Base-by-base conservation (phyloP, 1,140 invertebrate species). In the Temnothorax longispinosus region DNA sequence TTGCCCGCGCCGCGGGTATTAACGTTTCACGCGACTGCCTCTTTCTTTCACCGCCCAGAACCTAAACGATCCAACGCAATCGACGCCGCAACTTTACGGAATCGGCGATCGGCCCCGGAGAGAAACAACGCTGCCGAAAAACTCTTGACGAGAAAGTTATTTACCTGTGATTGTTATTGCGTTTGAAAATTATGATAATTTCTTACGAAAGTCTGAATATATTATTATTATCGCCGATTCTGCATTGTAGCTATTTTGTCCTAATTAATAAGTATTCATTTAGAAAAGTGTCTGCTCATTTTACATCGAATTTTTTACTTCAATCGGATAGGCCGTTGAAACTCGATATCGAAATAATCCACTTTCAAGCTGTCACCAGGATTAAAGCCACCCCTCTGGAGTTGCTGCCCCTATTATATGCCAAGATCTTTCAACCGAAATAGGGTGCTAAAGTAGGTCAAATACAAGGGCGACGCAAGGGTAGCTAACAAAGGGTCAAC, bases 401-500 rank as follows among this genome's bases (percentile, higher is more conserved):
- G 65, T n/a, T 35, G 54, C 58, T 60, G 50, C 69, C 54, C 54
- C 38, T 50, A 38, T 84, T 75, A 62, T 47, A 50, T 18, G 69
- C 69, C 69, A 54, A 75, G 69, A 84, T 75, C 80, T 84, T 74
- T 62, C 69, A 75, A n/a, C 54, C 44, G 27, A 75, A 84, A 84
- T 84, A 84, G 69, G 69, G 54, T 74, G 41, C n/a, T 27, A 35
- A 84, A 84, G 69, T 84, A 50, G 80, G 80, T 84, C 69, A 84
- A 60, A 84, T 32, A 75, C 69, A 72, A 44, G 18, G 65, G 15
- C 41, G 50, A 58, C 27, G 44, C 44, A 74, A 47, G 69, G 27
- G 41, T 21, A 54, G 27, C 11, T 60, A 44, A 84, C 80, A 71
- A 50, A 75, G 80, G 52, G 27, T 84, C 69, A 75, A 47, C 71